phyloP scores from a whole-genome alignment of 2,888 invertebrate genomes.

The Cantharis rustica region DNA sequence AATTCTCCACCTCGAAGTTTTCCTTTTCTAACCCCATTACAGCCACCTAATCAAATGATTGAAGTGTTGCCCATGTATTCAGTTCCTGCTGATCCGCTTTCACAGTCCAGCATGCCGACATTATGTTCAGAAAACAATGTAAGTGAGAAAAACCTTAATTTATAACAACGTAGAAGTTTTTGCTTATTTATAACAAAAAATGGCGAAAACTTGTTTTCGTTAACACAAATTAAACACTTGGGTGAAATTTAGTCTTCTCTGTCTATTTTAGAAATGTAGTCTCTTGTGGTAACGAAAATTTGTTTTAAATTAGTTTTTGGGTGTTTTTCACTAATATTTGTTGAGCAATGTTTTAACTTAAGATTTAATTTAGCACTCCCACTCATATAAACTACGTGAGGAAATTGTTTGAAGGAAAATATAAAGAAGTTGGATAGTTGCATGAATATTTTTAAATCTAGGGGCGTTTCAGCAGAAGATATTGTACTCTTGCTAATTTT shows the following conservation, averaged over 20 bases:
- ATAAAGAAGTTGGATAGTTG: background rate
- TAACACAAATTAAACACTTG: background rate
- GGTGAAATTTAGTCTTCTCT: background rate
- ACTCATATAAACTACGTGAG: background rate
- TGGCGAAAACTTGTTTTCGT: background rate
- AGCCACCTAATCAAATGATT: constrained; percentile 46
- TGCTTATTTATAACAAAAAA: background rate
- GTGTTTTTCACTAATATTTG: background rate
- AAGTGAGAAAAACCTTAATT: constrained; percentile 21
- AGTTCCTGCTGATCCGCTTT: constrained; percentile 49
- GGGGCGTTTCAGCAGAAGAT: no score
- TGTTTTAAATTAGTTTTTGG: background rate
- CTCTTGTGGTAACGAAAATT: background rate
- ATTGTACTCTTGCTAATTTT: no score
- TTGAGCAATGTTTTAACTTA: background rate
- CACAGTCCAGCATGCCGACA: constrained; percentile 46
- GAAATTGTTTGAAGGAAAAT: background rate
- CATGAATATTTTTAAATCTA: background rate
- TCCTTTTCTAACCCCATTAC: constrained; percentile 45
- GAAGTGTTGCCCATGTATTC: constrained; percentile 22
- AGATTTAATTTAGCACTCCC: background rate
- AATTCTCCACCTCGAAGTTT: constrained; percentile 65
- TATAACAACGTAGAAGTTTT: background rate
- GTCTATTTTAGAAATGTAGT: background rate
- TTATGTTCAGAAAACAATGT: constrained; percentile 43